These are phyloP conservation scores for Orthonyx spaldingii DNA, from an alignment of 2,113 vertebrate species.

Conservation along the genomic window DNA sequence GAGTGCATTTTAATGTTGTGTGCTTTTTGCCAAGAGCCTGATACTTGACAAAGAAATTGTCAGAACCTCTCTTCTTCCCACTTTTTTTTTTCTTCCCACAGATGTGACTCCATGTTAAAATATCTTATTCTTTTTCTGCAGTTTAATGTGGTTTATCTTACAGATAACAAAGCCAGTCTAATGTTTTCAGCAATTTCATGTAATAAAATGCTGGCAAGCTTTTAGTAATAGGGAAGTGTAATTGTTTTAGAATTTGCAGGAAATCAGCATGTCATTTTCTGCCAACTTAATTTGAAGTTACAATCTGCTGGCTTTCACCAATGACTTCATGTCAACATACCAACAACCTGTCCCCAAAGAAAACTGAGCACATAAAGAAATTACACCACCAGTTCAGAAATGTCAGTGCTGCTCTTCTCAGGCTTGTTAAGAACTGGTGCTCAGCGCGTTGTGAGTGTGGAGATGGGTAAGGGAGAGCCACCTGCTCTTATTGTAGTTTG, in stretches of 20 bases:
- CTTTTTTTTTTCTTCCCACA: background rate
- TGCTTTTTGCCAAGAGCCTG: slow-evolving; percentile 75
- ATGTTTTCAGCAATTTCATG: background rate
- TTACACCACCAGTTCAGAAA: background rate
- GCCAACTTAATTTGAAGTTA: background rate
- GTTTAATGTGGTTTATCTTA: background rate
- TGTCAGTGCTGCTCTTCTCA: background rate
- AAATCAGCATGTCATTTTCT: background rate
- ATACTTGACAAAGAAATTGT: slow-evolving; percentile 76
- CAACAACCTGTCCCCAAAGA: background rate
- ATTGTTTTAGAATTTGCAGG: background rate
- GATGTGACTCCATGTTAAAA: background rate
- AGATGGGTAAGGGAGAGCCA: background rate
- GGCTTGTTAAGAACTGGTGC: background rate
- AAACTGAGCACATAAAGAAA: background rate
- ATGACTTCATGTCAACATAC: background rate
- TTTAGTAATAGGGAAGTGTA: background rate
- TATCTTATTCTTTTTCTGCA: background rate
- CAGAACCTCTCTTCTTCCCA: slow-evolving; percentile 5
- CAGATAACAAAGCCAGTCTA: background rate
- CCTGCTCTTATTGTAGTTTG: background rate
- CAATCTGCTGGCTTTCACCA: background rate
- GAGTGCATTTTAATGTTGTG: slow-evolving; percentile 76
- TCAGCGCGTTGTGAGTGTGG: background rate
- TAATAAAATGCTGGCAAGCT: background rate